These are phyloP conservation scores for Mantis religiosa DNA, from an alignment of 2,888 invertebrate genomes.

Conservation along the genomic window DNA sequence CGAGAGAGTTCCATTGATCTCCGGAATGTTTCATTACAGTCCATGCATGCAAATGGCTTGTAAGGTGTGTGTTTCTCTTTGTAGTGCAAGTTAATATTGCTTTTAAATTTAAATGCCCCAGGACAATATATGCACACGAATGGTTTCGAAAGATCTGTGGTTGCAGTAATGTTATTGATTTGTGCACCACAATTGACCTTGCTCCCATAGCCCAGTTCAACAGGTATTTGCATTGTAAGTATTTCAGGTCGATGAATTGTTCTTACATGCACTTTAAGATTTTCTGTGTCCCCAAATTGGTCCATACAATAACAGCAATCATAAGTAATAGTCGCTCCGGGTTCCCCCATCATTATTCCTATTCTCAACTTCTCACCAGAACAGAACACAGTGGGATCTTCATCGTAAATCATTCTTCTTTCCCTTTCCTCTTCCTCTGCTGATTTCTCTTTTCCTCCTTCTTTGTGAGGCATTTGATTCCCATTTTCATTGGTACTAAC, in stretches of 20 bases:
- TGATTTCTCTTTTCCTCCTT: background rate
- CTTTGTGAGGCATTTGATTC: background rate
- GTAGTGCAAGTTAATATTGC: constrained; percentile 34
- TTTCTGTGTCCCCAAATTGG: background rate
- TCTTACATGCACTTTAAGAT: constrained; percentile 20
- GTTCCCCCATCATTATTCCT: constrained; percentile 7
- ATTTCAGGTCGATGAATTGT: constrained; percentile 20
- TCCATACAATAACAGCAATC: constrained; percentile 22
- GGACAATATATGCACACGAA: constrained; percentile 35
- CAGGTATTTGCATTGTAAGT: constrained; percentile 23
- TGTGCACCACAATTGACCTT: constrained; percentile 31
- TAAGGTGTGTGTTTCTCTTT: constrained; percentile 35
- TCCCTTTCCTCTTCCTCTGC: constrained; percentile 12
- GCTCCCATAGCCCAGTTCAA: constrained; percentile 24
- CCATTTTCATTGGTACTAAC: constrained; percentile 5
- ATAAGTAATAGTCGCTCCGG: constrained; percentile 17
- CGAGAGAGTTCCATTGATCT: constrained; percentile 34
- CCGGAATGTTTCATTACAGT: constrained; percentile 34
- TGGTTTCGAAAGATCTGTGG: constrained; percentile 31
- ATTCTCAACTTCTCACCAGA: constrained; percentile 24
- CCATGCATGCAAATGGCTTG: constrained; percentile 34
- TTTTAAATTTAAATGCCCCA: constrained; percentile 33
- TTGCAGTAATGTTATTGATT: constrained; percentile 28
- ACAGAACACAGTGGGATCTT: constrained; percentile 7
- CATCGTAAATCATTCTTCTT: constrained; percentile 17